Percentiles rank a stretch among this genome's conserved stretches.
These are phyloP conservation scores for Calidris pygmaea DNA, from an alignment of 2,113 vertebrate species.

Conservation along the genomic window DNA sequence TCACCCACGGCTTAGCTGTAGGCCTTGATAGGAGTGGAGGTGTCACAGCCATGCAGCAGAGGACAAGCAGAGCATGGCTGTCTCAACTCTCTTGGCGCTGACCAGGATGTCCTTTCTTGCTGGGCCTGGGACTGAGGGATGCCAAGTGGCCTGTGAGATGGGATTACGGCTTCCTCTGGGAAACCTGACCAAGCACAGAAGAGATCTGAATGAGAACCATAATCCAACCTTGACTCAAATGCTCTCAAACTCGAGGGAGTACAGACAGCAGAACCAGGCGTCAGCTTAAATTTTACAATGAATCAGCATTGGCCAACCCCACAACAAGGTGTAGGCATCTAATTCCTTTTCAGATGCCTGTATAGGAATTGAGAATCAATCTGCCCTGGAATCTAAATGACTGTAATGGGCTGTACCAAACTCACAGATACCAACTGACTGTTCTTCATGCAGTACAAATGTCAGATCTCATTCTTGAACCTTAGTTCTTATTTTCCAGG, in stretches of 20 bases:
- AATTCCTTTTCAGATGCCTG: neutral
- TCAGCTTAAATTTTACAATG: neutral
- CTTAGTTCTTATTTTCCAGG: neutral
- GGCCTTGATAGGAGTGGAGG: neutral
- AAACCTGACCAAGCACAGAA: neutral
- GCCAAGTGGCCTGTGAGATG: rapidly evolving
- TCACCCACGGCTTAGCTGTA: neutral
- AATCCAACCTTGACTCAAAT: neutral
- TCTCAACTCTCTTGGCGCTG: rapidly evolving
- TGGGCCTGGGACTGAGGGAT: neutral
- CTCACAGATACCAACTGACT: neutral
- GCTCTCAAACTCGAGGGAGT: neutral
- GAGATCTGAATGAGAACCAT: neutral
- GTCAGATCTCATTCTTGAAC: neutral
- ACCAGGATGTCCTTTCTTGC: neutral
- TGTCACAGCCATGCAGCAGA: rapidly evolving
- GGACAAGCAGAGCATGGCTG: neutral
- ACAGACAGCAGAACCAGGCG: neutral
- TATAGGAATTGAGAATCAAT: neutral
- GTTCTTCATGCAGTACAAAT: neutral
- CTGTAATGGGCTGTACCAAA: neutral
- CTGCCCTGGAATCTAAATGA: neutral
- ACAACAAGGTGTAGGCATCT: neutral
- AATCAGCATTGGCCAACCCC: neutral
- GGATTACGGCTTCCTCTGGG: neutral